Percentiles rank a stretch among this genome's conserved stretches.
phyloP scores from a whole-genome alignment of 2,113 vertebrate genomes.

The Seriola aureovittata region DNA sequence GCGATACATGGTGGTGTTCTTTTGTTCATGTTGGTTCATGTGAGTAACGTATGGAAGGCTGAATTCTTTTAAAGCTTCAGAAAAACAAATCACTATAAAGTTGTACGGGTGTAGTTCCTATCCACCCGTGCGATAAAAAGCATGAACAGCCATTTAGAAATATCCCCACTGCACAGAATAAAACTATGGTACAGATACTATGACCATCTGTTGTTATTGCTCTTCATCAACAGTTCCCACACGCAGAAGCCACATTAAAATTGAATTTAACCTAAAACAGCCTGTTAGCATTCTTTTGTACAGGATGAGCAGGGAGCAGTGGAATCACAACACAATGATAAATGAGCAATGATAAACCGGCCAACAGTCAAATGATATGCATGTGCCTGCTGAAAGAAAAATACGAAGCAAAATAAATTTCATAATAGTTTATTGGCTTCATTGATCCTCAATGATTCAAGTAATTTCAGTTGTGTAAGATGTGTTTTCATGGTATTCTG shows the following conservation, averaged over 20 bases:
- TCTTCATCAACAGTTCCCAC: slow-evolving; percentile 7
- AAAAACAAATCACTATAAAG: background rate
- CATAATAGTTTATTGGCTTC: background rate
- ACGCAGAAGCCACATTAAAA: slow-evolving; percentile 6
- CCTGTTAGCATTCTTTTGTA: slow-evolving; percentile 11
- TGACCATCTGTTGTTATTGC: background rate
- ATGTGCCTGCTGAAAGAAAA: background rate
- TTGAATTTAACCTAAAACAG: slow-evolving; percentile 17
- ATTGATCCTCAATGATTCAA: slow-evolving; percentile 2
- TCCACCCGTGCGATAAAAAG: no score
- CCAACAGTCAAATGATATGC: slow-evolving; percentile 36
- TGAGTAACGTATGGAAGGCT: slow-evolving; percentile 10
- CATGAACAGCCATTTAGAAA: background rate
- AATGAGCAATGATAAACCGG: background rate
- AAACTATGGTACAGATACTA: background rate
- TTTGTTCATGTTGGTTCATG: slow-evolving; percentile 16
- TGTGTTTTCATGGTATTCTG: background rate
- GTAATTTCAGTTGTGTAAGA: background rate
- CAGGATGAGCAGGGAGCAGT: slow-evolving; percentile 1
- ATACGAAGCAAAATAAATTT: background rate
- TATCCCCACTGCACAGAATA: background rate
- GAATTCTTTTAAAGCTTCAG: slow-evolving; percentile 4
- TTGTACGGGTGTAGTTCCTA: no score
- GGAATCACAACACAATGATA: slow-evolving; percentile 18
- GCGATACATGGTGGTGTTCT: background rate